A percentile compares a stretch with the other conserved stretches of the same genome.
Evolutionary conservation across 2,797 vertebrate genomes (phyloP).

Genomic region (Eutrigla gurnardus): DNA sequence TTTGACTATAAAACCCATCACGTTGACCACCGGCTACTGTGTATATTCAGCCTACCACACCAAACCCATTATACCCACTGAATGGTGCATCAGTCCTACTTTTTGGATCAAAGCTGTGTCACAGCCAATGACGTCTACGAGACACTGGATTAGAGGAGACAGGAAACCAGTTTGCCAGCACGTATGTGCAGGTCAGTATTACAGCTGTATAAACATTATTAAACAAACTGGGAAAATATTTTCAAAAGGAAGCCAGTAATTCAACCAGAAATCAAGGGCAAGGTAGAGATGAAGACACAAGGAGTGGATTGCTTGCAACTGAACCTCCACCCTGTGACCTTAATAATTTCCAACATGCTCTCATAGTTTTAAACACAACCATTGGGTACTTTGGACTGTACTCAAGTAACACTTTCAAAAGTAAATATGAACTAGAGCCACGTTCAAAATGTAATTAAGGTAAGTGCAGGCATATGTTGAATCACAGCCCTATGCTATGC

Average conservation of each 20-base stretch:
- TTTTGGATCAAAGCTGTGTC: slow-evolving; percentile 77
- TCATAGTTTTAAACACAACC: slow-evolving; percentile 58
- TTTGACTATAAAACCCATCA: background rate
- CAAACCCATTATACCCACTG: slow-evolving; percentile 5
- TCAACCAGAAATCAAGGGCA: slow-evolving; percentile 76
- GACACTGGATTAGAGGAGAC: slow-evolving; percentile 72
- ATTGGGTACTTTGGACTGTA: slow-evolving; percentile 72
- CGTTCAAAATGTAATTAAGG: slow-evolving; percentile 81
- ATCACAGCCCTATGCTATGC: slow-evolving; percentile 64
- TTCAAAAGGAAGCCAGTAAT: slow-evolving; percentile 84
- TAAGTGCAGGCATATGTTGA: slow-evolving; percentile 86
- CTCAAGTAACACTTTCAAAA: slow-evolving; percentile 73
- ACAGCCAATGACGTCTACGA: slow-evolving; percentile 69
- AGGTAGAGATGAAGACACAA: slow-evolving; percentile 75
- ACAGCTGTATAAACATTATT: slow-evolving; percentile 86
- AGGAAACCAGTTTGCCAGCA: slow-evolving; percentile 70
- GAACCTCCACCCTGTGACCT: slow-evolving; percentile 52
- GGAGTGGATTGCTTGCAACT: slow-evolving; percentile 68
- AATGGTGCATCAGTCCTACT: slow-evolving; percentile 39
- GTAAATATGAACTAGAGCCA: slow-evolving; percentile 80
- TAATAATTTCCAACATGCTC: slow-evolving; percentile 69
- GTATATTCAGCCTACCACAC: background rate
- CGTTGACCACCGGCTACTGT: slow-evolving; percentile 11
- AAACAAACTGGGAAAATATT: slow-evolving; percentile 81
- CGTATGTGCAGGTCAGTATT: slow-evolving; percentile 69